Conservation (phyloP, 2,113 vertebrate genomes). For the Myotis davidii region DNA sequence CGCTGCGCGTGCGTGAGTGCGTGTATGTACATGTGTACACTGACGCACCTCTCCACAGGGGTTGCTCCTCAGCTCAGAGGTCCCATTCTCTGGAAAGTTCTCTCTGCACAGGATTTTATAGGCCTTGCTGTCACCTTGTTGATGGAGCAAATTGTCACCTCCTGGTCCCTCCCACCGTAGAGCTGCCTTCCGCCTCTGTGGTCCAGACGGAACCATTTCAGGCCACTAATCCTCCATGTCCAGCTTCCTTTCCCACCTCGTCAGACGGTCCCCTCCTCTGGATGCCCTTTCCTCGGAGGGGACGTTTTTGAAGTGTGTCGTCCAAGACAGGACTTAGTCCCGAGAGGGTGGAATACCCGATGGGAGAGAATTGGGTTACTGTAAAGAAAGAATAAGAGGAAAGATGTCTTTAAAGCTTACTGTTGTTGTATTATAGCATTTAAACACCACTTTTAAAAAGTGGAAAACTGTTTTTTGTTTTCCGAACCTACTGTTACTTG, state of each 20-base stretch:
- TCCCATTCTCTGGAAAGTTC: neutral
- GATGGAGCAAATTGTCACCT: accelerated
- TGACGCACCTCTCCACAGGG: too few relatives aligned
- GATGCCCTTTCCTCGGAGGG: neutral
- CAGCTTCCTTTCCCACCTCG: too few relatives aligned
- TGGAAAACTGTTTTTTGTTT: neutral
- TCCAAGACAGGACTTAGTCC: neutral
- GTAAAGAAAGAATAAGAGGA: neutral
- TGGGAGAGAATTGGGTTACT: neutral
- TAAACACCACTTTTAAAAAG: neutral
- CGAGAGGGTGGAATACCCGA: too few relatives aligned
- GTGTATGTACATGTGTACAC: accelerated
- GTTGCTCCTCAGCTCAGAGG: neutral
- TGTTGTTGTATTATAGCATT: neutral
- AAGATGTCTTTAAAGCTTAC: neutral
- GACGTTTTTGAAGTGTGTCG: neutral
- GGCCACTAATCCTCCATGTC: accelerated
- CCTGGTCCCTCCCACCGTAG: accelerated
- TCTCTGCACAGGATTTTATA: neutral
- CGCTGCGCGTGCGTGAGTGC: neutral
- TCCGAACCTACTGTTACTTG: neutral
- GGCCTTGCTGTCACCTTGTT: accelerated
- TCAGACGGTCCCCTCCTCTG: too few relatives aligned
- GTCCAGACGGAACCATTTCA: neutral
- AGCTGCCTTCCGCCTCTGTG: accelerated